Percentiles rank a stretch among this genome's conserved stretches.
Evolutionary conservation across 2,888 invertebrate species (phyloP).

Genomic region (Synergus japonicus): DNA sequence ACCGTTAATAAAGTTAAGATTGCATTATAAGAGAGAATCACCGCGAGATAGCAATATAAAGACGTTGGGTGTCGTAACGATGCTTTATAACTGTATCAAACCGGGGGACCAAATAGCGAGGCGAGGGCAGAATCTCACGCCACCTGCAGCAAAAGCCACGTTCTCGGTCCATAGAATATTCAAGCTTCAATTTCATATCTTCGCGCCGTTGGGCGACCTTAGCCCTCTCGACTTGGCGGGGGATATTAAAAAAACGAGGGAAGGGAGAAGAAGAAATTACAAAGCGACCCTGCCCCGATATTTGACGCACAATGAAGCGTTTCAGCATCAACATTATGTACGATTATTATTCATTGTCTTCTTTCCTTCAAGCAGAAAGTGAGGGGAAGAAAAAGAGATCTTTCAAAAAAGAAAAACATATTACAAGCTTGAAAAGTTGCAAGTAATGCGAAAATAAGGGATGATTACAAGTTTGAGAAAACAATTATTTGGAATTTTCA

Average conservation of each 20-base stretch:
- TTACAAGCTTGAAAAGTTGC: not conserved
- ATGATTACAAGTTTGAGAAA: not conserved
- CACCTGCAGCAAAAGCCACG: constrained; percentile 61
- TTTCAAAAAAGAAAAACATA: not conserved
- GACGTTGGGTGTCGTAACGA: constrained; percentile 70
- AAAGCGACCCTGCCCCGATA: constrained; percentile 64
- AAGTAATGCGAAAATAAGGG: not conserved
- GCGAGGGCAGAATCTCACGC: constrained; percentile 49
- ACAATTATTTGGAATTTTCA: not conserved
- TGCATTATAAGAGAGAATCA: constrained; percentile 70
- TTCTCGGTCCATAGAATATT: constrained; percentile 75
- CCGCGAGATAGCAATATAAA: constrained; percentile 70
- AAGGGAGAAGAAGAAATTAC: constrained; percentile 63
- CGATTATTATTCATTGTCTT: constrained; percentile 75
- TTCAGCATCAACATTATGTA: constrained; percentile 61
- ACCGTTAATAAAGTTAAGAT: constrained; percentile 73
- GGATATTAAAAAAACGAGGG: constrained; percentile 70
- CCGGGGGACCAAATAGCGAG: constrained; percentile 55
- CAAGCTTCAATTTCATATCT: constrained; percentile 76
- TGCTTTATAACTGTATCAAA: constrained; percentile 75
- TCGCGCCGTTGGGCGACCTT: constrained; percentile 57
- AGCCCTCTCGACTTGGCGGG: constrained; percentile 51
- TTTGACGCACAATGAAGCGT: constrained; percentile 67
- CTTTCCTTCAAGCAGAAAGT: constrained; percentile 53
- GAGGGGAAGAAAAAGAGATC: not conserved